Conservation (phyloP, 2,888 invertebrate genomes). For the Mayetiola destructor region DNA sequence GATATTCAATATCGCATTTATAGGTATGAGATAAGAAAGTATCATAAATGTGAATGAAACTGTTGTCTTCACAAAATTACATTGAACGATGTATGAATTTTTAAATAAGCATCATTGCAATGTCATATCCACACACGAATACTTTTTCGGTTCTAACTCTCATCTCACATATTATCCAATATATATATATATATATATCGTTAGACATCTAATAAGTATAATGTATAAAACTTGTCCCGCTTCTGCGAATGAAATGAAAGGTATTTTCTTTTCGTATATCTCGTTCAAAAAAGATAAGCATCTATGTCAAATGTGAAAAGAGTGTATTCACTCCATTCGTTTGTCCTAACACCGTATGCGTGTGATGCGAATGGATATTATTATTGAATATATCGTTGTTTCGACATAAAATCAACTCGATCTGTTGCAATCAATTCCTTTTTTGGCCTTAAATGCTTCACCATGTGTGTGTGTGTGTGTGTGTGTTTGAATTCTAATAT, state of each 20-base stretch:
- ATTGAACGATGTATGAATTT: not conserved
- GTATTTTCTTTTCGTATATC: not conserved
- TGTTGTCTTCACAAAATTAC: no score
- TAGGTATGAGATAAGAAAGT: not conserved
- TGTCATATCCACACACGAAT: not conserved
- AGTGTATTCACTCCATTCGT: no score
- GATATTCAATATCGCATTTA: not conserved
- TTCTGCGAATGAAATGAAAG: not conserved
- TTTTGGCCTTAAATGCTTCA: no score
- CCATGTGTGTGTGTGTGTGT: no score
- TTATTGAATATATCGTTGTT: not conserved
- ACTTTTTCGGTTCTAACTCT: no score
- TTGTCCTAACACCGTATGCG: not conserved
- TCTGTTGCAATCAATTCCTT: not conserved
- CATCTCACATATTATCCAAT: not conserved
- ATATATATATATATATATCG: not conserved
- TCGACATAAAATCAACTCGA: not conserved
- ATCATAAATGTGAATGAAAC: not conserved
- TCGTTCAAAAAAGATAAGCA: not conserved
- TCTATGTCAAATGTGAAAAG: no score
- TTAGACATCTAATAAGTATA: no score
- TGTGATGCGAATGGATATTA: not conserved
- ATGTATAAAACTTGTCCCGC: not conserved
- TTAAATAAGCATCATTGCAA: conserved; percentile 1
- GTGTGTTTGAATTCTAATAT: no score